Conservation (phyloP, 2,888 invertebrate species). For the Heliconius cydno region DNA sequence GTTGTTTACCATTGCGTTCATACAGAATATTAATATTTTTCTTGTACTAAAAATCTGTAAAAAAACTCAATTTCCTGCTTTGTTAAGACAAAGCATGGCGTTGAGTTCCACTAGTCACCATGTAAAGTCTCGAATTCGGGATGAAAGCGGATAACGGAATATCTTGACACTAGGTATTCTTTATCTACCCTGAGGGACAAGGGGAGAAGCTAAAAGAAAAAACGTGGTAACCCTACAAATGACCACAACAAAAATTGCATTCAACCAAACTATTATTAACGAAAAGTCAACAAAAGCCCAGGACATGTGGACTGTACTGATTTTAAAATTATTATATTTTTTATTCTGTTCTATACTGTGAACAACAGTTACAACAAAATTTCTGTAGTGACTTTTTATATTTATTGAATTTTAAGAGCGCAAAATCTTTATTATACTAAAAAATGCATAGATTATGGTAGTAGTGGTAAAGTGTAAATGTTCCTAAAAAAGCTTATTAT, state of each 20-base stretch:
- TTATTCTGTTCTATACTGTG: too few relatives aligned
- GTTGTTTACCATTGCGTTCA: too few relatives aligned
- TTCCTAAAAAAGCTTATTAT: not conserved
- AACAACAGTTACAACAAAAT: too few relatives aligned
- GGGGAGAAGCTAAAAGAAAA: not conserved
- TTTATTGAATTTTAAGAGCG: too few relatives aligned
- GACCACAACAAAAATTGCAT: slow-evolving; percentile 57
- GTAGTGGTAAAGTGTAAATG: too few relatives aligned
- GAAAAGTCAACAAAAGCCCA: slow-evolving; percentile 58
- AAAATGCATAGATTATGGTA: too few relatives aligned
- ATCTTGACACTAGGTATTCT: not conserved
- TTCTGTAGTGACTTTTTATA: too few relatives aligned
- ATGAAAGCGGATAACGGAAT: not conserved
- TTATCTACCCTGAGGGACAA: not conserved
- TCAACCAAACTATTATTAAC: slow-evolving; percentile 61
- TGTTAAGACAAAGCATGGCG: not conserved
- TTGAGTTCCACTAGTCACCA: not conserved
- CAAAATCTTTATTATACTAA: too few relatives aligned
- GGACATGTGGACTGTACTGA: slow-evolving; percentile 59
- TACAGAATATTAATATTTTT: too few relatives aligned
- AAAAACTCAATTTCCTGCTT: not conserved
- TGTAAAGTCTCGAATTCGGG: not conserved
- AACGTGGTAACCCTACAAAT: slow-evolving; percentile 55
- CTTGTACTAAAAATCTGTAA: too few relatives aligned
- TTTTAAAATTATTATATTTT: too few relatives aligned